These are phyloP conservation scores for Pinna nobilis DNA, from an alignment of 1,140 invertebrate species.

Conservation along the genomic window DNA sequence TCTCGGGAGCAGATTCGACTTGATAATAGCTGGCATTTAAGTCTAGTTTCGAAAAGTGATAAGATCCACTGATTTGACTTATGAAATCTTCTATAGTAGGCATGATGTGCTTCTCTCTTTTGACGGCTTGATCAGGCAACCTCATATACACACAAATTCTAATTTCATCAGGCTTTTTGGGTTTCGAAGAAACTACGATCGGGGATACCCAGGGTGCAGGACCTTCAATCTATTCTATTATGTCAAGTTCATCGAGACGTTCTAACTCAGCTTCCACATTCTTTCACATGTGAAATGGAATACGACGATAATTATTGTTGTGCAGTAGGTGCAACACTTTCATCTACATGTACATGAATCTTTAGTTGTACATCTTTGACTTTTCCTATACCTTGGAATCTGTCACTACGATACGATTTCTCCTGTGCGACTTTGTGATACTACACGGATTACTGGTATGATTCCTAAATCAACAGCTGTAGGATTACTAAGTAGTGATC, in stretches of 20 bases:
- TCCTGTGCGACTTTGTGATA: not conserved
- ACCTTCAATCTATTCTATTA: constrained; percentile 55
- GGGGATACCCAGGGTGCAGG: constrained; percentile 58
- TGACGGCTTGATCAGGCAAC: constrained; percentile 39
- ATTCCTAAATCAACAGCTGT: constrained; percentile 16
- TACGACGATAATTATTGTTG: constrained; percentile 30
- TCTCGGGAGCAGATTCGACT: constrained; percentile 29
- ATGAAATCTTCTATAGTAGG: constrained; percentile 38
- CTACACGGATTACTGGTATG: not conserved
- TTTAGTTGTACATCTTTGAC: constrained; percentile 43
- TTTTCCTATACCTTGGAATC: constrained; percentile 44
- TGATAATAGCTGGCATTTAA: constrained; percentile 51
- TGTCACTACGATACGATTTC: constrained; percentile 12
- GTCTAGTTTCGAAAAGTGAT: constrained; percentile 47
- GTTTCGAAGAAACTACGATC: constrained; percentile 50
- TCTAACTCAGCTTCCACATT: constrained; percentile 36
- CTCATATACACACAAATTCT: constrained; percentile 53
- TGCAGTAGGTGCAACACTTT: constrained; percentile 15
- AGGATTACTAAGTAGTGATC: constrained; percentile 10
- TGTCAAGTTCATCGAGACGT: constrained; percentile 29
- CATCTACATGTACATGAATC: constrained; percentile 51
- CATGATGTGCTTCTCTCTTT: constrained; percentile 34
- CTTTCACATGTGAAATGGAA: constrained; percentile 40
- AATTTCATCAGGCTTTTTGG: constrained; percentile 37
- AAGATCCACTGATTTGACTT: constrained; percentile 39